Base-by-base conservation (phyloP, 1,140 invertebrate species). In the Drosophila bocqueti region DNA sequence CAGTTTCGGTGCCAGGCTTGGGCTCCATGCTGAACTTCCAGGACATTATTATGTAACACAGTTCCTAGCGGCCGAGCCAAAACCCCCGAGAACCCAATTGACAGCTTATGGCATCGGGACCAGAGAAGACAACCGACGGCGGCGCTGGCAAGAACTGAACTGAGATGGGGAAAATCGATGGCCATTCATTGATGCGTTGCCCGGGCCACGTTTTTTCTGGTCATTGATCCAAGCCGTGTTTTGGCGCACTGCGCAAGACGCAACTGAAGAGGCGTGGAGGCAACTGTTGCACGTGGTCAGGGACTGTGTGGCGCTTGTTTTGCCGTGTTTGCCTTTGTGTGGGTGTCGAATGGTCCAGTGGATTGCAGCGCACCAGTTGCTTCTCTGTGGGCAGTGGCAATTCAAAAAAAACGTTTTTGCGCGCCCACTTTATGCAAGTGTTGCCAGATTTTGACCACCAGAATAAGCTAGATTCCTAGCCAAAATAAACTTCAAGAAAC, bases 1-100 rank as follows among this genome's bases (percentile, higher is more conserved):
- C 95, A 13, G 94, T 90, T 72, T 96, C 95, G 4, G 94, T 85
- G 71, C 93, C 93, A 50, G 91, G 55, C 46, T 91, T 93, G n/a
- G 92, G 90, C 40, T 78, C 92, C 59, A 85, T 85, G 46, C 63
- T 68, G 66, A 93, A 93, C 59, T 91, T 86, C 92, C 92, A 93
- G 49, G 83, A 84, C 92, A 93, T 92, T 74, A 76, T 71, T 84
- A 80, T 71, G 57, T 85, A 79, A 91, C 26, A 36, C 26, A 54
- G 47, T 15, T 43, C 43, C 36, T 16, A 21, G 40, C 40, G 15
- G 13, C 43, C 36, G 13, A 65, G 21, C 18, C 24, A 16, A 13
- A 10, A 16, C 24, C 57, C 58, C 49, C 43, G 49, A 40, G 36
- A 36, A 57, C 67, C 52, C 7, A 63, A 64, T 63, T 61, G 49